phyloP scores from a whole-genome alignment of 2,888 invertebrate genomes.

The Lasioglossum pauxillum region DNA sequence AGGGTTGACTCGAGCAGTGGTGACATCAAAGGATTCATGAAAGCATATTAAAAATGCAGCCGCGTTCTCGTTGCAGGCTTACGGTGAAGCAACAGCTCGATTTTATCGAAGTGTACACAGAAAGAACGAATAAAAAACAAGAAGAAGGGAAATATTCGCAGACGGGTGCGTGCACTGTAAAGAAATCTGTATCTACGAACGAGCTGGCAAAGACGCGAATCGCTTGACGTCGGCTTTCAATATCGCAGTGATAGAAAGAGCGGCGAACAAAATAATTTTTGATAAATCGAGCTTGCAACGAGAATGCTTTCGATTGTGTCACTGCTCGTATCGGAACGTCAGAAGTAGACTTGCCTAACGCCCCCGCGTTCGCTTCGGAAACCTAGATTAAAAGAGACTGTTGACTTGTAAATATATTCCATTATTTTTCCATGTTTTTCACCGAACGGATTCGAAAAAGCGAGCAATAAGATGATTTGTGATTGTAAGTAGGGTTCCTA shows the following conservation, averaged over 20 bases:
- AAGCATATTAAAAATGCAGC: neutral
- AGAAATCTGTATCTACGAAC: neutral
- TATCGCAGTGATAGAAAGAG: neutral
- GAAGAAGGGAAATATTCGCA: neutral
- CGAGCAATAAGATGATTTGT: slow-evolving; percentile 38
- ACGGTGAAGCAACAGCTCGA: neutral
- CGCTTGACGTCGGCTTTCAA: neutral
- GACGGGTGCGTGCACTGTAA: neutral
- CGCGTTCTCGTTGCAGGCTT: neutral
- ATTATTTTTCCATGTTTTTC: slow-evolving; percentile 44
- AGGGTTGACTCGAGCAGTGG: slow-evolving; percentile 1
- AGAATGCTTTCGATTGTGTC: neutral
- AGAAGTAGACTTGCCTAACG: slow-evolving; percentile 45
- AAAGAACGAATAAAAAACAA: neutral
- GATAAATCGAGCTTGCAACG: neutral
- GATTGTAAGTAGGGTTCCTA: slow-evolving; percentile 45
- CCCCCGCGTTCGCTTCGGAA: slow-evolving; percentile 29
- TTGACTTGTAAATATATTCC: slow-evolving; percentile 45
- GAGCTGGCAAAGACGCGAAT: neutral
- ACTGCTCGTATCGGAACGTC: slow-evolving; percentile 13
- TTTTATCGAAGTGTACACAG: neutral
- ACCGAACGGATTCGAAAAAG: slow-evolving; percentile 18
- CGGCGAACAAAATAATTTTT: neutral
- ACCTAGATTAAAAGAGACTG: slow-evolving; percentile 26
- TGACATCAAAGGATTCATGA: neutral